Percentiles rank a stretch among this genome's conserved stretches.
Conservation (phyloP, 2,113 vertebrate genomes). For the Menidia beryllina region DNA sequence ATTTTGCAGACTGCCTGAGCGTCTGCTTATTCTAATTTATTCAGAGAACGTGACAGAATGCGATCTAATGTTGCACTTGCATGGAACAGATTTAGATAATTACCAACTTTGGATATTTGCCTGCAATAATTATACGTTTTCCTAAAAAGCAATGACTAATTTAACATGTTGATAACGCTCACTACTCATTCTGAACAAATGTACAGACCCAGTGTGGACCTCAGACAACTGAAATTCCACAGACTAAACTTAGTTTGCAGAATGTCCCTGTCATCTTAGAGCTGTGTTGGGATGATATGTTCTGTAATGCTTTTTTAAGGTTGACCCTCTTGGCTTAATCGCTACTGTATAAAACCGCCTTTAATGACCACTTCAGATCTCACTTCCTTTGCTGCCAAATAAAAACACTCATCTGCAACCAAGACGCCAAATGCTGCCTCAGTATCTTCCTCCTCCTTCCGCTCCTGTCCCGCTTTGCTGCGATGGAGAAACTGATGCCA, state of each 20-base stretch:
- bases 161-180: no score
- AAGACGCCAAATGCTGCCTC: constrained; percentile 44
- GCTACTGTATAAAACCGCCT: not conserved
- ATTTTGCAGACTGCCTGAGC: no score
- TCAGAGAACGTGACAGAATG: no score
- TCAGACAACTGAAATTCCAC: no score
- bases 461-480: not conserved
- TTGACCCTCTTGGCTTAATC: constrained; percentile 14
- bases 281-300: not conserved
- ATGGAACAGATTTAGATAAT: no score
- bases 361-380: constrained; percentile 43
- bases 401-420: constrained; percentile 32
- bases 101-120: no score
- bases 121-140: no score
- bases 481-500: constrained; percentile 10
- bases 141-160: no score
- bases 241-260: not conserved
- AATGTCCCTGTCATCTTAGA: not conserved
- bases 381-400: constrained; percentile 38
- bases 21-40: no score
- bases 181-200: no score
- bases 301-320: not conserved
- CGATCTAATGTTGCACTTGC: not conserved
- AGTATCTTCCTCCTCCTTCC: constrained; percentile 6
- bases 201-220: no score